phyloP scores from a whole-genome alignment of 2,888 invertebrate species.

The Sesia bembeciformis region DNA sequence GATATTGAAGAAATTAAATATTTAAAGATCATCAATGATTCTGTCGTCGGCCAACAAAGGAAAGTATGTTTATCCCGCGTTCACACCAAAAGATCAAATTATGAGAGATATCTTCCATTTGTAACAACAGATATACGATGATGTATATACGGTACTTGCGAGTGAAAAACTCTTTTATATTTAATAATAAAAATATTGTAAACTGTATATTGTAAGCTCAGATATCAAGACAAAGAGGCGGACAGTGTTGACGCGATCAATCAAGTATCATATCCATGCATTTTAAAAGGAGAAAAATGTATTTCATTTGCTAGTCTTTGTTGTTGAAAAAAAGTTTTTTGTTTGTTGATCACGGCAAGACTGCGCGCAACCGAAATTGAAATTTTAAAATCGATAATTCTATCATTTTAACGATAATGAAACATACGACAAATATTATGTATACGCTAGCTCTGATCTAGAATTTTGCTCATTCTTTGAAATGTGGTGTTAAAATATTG shows the following conservation, averaged over 20 bases:
- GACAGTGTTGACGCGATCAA: not conserved
- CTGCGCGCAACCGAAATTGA: not conserved
- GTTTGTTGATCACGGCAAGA: not conserved
- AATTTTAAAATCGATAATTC: slow-evolving; percentile 58
- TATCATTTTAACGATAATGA: slow-evolving; percentile 76
- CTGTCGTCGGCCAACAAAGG: not conserved
- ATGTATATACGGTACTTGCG: slow-evolving; percentile 66
- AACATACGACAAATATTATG: slow-evolving; percentile 80
- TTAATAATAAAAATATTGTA: slow-evolving; percentile 65
- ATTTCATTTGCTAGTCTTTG: not conserved
- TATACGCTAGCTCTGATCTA: slow-evolving; percentile 83
- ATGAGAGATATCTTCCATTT: slow-evolving; percentile 61
- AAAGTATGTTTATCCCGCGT: not conserved
- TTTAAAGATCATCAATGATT: too few species aligned
- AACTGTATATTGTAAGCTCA: slow-evolving; percentile 63
- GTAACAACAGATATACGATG: slow-evolving; percentile 67
- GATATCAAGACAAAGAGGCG: slow-evolving; percentile 26
- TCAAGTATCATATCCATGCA: not conserved
- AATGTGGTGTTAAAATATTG: slow-evolving; percentile 75
- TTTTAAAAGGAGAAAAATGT: not conserved
- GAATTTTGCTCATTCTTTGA: slow-evolving; percentile 77
- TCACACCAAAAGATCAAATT: slow-evolving; percentile 21
- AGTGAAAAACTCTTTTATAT: slow-evolving; percentile 69
- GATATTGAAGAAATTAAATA: too few species aligned
- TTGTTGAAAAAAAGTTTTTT: not conserved